These are phyloP conservation scores for Hippocampus abdominalis DNA, from an alignment of 2,113 vertebrate genomes.

Conservation along the genomic window DNA sequence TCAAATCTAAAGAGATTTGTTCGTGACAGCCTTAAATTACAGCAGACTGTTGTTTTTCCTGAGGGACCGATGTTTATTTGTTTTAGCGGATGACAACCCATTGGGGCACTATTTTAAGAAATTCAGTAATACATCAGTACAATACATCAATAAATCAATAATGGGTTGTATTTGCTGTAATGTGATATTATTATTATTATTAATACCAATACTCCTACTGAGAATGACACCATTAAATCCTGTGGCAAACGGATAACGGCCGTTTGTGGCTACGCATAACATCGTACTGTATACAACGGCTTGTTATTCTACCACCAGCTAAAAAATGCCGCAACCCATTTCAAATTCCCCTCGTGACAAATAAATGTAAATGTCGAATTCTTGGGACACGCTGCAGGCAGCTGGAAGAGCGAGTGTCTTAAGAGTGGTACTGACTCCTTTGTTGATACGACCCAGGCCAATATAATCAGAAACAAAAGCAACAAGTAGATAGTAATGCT, in stretches of 20 bases:
- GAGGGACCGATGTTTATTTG: no score
- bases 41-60: no score
- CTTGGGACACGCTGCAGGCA: constrained; percentile 29
- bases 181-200: not conserved
- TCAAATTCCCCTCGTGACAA: constrained; percentile 3
- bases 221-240: not conserved
- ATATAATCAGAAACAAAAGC: constrained; percentile 59
- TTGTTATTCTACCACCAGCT: not conserved
- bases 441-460: constrained; percentile 65
- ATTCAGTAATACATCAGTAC: not conserved
- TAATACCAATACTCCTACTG: not conserved
- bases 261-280: not conserved
- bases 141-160: not conserved
- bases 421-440: constrained; percentile 32
- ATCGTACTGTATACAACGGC: not conserved
- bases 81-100: not conserved
- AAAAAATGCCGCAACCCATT: not conserved
- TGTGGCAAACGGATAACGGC: not conserved
- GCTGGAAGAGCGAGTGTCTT: constrained; percentile 45
- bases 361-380: constrained; percentile 33
- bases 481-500: constrained; percentile 60
- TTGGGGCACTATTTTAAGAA: not conserved
- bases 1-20: no score
- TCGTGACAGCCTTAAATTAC: no score
- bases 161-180: not conserved